Evolutionary conservation across 1,140 invertebrate species (phyloP).

Genomic region (Neuroterus valhalla): DNA sequence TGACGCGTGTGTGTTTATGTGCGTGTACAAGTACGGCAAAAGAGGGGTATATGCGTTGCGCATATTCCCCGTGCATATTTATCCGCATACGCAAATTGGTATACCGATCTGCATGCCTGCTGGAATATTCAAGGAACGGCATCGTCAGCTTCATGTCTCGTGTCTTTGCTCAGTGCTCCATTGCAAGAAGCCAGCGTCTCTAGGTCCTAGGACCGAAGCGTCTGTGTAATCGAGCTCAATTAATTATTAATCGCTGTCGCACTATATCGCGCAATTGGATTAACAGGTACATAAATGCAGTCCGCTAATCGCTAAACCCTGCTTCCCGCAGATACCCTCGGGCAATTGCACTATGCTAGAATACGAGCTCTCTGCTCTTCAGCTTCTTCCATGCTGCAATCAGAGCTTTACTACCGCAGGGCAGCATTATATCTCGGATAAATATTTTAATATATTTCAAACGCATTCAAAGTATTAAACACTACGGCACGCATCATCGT

Average conservation of each 20-base stretch:
- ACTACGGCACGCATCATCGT: no score
- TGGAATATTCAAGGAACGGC: constrained; percentile 4
- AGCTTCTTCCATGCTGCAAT: no score
- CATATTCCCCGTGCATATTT: background rate
- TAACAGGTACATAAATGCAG: constrained; percentile 11
- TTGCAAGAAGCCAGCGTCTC: background rate
- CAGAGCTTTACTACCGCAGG: no score
- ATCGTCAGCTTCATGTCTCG: background rate
- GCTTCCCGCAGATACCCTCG: background rate
- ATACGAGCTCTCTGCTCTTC: no score
- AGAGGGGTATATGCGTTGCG: background rate
- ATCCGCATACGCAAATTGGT: constrained; percentile 1
- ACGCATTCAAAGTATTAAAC: no score
- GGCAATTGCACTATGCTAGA: background rate
- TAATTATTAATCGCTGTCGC: background rate
- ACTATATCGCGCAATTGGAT: constrained; percentile 13
- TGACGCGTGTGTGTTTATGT: background rate
- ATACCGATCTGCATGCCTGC: constrained; percentile 2
- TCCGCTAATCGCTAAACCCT: background rate
- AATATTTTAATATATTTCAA: no score
- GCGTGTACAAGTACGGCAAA: background rate
- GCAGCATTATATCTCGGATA: no score
- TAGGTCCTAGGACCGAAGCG: background rate
- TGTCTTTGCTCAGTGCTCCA: background rate
- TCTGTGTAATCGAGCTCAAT: background rate